Evolutionary conservation across 2,797 vertebrate genomes (phyloP).

Genomic region (Ctenopoma kingsleyae): DNA sequence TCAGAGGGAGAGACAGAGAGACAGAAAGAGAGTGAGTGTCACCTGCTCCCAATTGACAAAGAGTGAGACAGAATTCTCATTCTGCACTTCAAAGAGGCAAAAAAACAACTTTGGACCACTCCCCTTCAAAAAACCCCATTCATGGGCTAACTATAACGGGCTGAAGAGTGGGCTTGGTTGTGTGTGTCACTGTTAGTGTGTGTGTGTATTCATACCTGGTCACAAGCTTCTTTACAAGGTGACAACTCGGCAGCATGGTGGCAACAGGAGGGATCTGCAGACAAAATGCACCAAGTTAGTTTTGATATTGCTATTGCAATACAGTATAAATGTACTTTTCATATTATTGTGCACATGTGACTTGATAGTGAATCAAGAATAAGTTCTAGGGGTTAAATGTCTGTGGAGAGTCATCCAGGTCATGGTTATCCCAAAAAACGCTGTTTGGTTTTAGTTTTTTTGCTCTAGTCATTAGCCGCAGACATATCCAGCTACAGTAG

Average conservation of each 20-base stretch:
- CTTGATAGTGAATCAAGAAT: no score
- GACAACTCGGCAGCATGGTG: constrained; percentile 90
- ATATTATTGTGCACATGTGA: no score
- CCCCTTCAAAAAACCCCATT: constrained; percentile 60
- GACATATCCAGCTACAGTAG: no score
- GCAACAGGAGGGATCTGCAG: constrained; percentile 90
- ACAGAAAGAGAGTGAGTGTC: constrained; percentile 13
- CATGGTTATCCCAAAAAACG: no score
- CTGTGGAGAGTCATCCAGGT: no score
- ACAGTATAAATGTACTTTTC: no score
- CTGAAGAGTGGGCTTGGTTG: constrained; percentile 23
- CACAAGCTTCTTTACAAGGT: constrained; percentile 94
- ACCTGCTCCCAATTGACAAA: constrained; percentile 62
- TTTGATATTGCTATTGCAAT: not conserved
- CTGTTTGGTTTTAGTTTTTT: no score
- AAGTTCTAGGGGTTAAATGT: no score
- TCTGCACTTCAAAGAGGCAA: constrained; percentile 62
- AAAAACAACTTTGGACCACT: constrained; percentile 42
- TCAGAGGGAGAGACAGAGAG: constrained; percentile 8
- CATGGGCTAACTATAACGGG: constrained; percentile 35
- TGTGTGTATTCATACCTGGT: constrained; percentile 87
- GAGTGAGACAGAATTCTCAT: constrained; percentile 44
- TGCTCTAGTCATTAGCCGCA: no score
- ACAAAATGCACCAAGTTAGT: constrained; percentile 19
- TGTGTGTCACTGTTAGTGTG: not conserved